Percentiles rank a stretch among this genome's conserved stretches.
Evolutionary conservation across 2,113 vertebrate genomes (phyloP).

Genomic region (Mionectes macconnelli): DNA sequence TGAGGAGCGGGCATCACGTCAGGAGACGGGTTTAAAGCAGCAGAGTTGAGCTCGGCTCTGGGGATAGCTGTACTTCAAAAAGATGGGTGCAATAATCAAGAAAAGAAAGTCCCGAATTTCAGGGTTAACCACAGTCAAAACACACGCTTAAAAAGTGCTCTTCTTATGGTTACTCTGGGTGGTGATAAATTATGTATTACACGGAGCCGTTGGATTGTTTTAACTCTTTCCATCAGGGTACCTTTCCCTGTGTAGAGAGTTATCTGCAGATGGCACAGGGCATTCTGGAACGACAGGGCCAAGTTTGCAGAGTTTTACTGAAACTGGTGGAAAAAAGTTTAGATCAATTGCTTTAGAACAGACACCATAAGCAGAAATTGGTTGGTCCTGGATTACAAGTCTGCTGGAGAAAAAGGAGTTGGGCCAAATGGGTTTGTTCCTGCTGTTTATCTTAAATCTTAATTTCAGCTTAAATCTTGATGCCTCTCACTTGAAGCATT

Average conservation of each 20-base stretch:
- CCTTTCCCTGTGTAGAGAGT: not conserved
- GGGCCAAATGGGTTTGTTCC: not conserved
- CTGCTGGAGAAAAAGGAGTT: not conserved
- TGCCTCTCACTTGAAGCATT: not conserved
- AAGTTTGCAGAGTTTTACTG: not conserved
- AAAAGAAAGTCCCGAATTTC: not conserved
- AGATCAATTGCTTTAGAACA: not conserved
- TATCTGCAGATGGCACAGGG: not conserved
- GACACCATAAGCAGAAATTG: not conserved
- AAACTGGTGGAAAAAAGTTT: not conserved
- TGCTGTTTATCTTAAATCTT: not conserved
- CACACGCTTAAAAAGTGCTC: not conserved
- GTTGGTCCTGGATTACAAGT: not conserved
- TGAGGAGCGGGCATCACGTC: accelerated
- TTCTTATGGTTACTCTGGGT: not conserved
- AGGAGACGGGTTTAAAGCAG: not conserved
- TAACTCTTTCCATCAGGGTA: not conserved
- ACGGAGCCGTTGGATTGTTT: not conserved
- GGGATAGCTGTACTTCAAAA: not conserved
- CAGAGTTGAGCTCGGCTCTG: accelerated
- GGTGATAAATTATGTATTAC: not conserved
- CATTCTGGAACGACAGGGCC: not conserved
- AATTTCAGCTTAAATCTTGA: not conserved
- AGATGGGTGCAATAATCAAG: not conserved
- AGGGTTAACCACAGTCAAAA: not conserved